Evolutionary conservation across 2,113 vertebrate genomes (phyloP), one percentile per base, ranked within the genome.

Genomic region (Xyliphius kryptos): DNA sequence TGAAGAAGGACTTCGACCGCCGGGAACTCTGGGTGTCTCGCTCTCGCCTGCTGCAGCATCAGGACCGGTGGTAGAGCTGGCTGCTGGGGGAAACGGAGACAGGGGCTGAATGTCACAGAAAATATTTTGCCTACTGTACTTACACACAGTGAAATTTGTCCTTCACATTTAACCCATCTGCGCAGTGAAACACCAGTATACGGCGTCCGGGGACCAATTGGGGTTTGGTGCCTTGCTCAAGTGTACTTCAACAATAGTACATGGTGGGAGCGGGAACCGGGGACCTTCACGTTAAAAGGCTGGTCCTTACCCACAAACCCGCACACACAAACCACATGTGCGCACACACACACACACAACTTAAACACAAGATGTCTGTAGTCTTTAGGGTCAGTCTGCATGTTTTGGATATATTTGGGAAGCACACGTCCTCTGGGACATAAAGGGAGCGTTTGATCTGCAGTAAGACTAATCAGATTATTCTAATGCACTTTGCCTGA

Each of bases 21-120:
- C 43, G 64, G 74, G 72, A 19, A 59, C 68, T 63, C 81, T 83
- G 66, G 80, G 79, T 61, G 79, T 74, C 48, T 91, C 90, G 40
- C 87, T 81, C 59, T 93, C 92, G 5, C 86, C 77, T 11, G 60
- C 77, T 67, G 74, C 81, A 72, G 86, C 74, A 59, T 96, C 92
- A 0, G 89, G 91, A 62, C 91, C 93, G 54, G 91, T 92, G 75
- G 91, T 93, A 66, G 91, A 94, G 84, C 89, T 93, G 77, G 91
- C 89, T 81, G 88, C 89, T 94, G 21, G 38, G 43, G 52, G 16
- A 58, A 10, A 49, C 21, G 49, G 13, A 43, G 13, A 12, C 13
- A 49, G 47, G 11, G 5, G 11, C 5, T 10, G 7, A 49, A 8
- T 10, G 16, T 6, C 2, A 22, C 7, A 41, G 16, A 6, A 20